Percentiles rank a stretch among this genome's conserved stretches.
Evolutionary conservation across 2,113 vertebrate species (phyloP).

Genomic region (Melanerpes formicivorus): DNA sequence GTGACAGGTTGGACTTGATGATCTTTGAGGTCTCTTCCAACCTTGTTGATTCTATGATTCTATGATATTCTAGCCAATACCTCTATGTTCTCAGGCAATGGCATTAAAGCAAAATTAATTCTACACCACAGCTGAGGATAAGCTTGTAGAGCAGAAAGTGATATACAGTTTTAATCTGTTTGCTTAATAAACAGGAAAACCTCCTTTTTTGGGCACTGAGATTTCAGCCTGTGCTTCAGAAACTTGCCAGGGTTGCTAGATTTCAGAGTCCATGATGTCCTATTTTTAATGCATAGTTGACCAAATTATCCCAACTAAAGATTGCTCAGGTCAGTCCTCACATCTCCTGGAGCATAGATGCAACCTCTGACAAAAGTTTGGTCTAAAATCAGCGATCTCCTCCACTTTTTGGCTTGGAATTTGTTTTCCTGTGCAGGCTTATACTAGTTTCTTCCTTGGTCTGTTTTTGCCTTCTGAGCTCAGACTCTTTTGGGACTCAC

Average conservation of each 20-base stretch:
- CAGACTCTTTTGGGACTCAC: background rate
- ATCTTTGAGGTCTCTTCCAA: too few species aligned
- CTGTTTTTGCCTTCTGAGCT: background rate
- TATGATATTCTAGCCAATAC: background rate
- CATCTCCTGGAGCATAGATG: background rate
- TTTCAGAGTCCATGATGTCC: fast-evolving
- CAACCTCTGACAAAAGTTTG: background rate
- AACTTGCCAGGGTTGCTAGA: background rate
- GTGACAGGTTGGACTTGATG: too few species aligned
- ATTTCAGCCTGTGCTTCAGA: background rate
- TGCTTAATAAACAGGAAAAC: background rate
- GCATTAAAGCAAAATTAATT: background rate
- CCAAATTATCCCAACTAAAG: background rate
- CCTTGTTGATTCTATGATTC: too few species aligned
- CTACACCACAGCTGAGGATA: background rate
- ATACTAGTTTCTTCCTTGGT: background rate
- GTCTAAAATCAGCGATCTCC: background rate
- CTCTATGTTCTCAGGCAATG: background rate
- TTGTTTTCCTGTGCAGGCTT: background rate
- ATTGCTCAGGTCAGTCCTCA: background rate
- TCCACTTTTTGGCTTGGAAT: background rate
- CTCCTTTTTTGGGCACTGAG: background rate
- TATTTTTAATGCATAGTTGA: background rate
- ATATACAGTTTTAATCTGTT: background rate
- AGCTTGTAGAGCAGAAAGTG: background rate